Evolutionary conservation across 2,797 vertebrate species (phyloP), one percentile per base, ranked within the genome.

Genomic region (Serranus cabrilla): DNA sequence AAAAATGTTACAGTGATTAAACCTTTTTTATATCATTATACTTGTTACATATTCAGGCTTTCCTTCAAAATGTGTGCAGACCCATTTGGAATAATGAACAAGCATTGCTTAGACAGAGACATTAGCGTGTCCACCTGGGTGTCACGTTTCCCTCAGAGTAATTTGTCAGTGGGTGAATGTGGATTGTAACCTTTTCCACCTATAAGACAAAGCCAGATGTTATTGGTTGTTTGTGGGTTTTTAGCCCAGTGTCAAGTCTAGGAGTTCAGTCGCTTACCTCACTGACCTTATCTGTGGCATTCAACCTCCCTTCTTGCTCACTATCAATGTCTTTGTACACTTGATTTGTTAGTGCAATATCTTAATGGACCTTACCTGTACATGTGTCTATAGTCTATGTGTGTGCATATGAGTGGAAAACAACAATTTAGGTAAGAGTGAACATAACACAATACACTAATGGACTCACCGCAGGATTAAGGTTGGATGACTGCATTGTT

Each of bases 401-500:
- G 50, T 47, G 39, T 12, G n/a, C n/a, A 31, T 39, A 46, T 39
- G 43, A 52, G 62, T 25, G 37, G 20, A 52, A 62, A 49, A 31
- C 39, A 27, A 34, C 51, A 67, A 74, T 85, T 63, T 70, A 40
- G 46, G 11, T 66, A 42, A 62, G 59, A 75, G 80, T 75, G 46
- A 77, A 31, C 31, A 21, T 20, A 6, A n/a, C 31, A 69, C 75
- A 80, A 81, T 87, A 88, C 81, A 54, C 34, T 85, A 84, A 91
- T 88, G 86, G 64, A 84, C 9, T 21, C 21, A 39, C 21, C n/a
- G 13, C 71, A 42, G 90, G 82, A 90, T 88, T 82, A 76, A 58
- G 70, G 83, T 74, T 81, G 79, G 69, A 76, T 60, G 59, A 63
- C 67, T 62, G 59, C 34, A 20, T 37, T 76, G 66, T 76, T 78